Conservation (phyloP, 1,140 invertebrate species). For the Drosophila parvula region DNA sequence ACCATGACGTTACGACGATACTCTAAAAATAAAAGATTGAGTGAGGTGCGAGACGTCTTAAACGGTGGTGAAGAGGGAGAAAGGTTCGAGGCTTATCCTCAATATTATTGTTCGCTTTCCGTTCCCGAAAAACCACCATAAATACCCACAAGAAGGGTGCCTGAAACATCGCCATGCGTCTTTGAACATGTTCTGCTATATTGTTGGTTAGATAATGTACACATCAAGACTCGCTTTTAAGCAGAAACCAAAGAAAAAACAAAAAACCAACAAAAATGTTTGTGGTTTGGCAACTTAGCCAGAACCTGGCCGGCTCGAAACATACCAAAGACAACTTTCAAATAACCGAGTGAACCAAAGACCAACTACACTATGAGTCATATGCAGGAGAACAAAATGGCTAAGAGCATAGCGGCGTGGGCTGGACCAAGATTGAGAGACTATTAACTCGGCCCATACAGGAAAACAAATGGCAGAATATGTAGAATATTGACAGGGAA, state of each 20-base stretch:
- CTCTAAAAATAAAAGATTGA: constrained; percentile 34
- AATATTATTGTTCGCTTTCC: constrained; percentile 1
- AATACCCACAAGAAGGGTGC: background rate
- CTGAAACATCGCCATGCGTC: constrained; percentile 12
- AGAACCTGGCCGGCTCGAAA: constrained; percentile 25
- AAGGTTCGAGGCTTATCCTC: constrained; percentile 10
- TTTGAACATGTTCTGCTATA: constrained; percentile 23
- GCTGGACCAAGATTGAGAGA: constrained; percentile 28
- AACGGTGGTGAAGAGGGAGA: constrained; percentile 18
- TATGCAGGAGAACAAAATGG: constrained; percentile 16
- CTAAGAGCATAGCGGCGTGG: constrained; percentile 13
- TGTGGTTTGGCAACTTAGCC: constrained; percentile 51
- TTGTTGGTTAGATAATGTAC: constrained; percentile 47
- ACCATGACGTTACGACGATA: constrained; percentile 18
- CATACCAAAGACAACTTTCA: constrained; percentile 60
- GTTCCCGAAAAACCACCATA: background rate
- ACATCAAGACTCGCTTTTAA: constrained; percentile 39
- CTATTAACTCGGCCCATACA: constrained; percentile 13
- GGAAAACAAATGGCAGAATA: background rate
- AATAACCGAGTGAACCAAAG: constrained; percentile 42
- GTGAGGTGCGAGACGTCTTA: constrained; percentile 13
- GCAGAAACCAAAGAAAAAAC: background rate
- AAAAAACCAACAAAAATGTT: constrained; percentile 6
- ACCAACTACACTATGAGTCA: constrained; percentile 23
- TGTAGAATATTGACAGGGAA: background rate